Base-by-base conservation (phyloP, 2,888 invertebrate genomes). In the Serrognathus titanus region DNA sequence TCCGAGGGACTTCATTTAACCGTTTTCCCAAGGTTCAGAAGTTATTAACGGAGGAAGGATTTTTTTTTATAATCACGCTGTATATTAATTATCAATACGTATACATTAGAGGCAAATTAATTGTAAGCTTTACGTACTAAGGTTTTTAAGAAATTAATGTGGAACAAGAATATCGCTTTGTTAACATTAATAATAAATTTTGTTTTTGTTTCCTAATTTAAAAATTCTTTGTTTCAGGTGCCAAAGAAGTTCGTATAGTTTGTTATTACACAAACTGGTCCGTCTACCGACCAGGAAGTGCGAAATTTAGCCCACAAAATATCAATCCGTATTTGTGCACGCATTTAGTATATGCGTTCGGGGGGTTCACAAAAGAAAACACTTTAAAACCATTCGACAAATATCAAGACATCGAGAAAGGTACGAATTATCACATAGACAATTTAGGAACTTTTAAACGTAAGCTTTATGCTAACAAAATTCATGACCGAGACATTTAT, bases 201-300 rank as follows among this genome's bases (percentile, higher is more conserved):
- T 31, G 4, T 6, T 3, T 16, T 6, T 6, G 24, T 1, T 31
- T 31, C 6, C 24, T 31, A 3, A 40, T 20, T 46, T 40, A 35
- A 9, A 31, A 24, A 55, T 20, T 58, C 54, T 64, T 62, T 58
- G 49, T 74, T 75, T 20, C 69, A 81, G 81, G 73, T 64, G 69
- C 75, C 45, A 79, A 78, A 60, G 88, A 90, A 75, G 85, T 86
- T 54, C 86, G 89, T 66, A 87, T 94, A 68, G 93, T 94, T 53
- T 94, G 94, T 73, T 94, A 94, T 78, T 94, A 94, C 81, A 94
- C 94, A 45, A 94, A 94, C 79, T 94, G 94, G 94, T 93, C 93
- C 63, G 91, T 94, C 41, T 94, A 94, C 78, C 82, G 94, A 61
- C 94, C 93, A 2, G 94, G 94, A 51, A 88, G 91, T 4, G 94